Percentiles rank a stretch among this genome's conserved stretches.
These are phyloP conservation scores for Endomychus coccineus DNA, from an alignment of 2,888 invertebrate species.

Conservation along the genomic window DNA sequence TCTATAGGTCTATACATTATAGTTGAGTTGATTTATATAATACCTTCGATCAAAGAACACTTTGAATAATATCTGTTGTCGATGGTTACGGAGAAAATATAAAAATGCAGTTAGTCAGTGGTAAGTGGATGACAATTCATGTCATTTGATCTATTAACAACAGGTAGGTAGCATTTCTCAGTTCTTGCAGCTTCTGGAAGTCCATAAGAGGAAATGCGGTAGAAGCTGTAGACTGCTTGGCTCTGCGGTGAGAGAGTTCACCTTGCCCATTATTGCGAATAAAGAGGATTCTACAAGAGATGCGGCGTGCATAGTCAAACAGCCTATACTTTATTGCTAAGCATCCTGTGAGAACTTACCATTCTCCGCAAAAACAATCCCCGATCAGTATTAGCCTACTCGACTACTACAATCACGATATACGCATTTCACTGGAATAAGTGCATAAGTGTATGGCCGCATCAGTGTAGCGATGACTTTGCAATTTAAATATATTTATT, in stretches of 20 bases:
- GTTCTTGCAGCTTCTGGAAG: slow-evolving; percentile 18
- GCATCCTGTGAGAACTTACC: slow-evolving; percentile 40
- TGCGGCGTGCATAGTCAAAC: slow-evolving; percentile 41
- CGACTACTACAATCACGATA: slow-evolving; percentile 21
- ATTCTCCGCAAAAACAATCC: slow-evolving; percentile 30
- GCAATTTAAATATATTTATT: slow-evolving; percentile 12
- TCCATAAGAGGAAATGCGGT: slow-evolving; percentile 36
- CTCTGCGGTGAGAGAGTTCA: slow-evolving; percentile 42
- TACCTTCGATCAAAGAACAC: slow-evolving; percentile 9
- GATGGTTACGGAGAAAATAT: slow-evolving; percentile 21
- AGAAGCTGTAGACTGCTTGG: slow-evolving; percentile 39
- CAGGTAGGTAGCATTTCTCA: slow-evolving; percentile 30
- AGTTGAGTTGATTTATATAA: slow-evolving; percentile 14
- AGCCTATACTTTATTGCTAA: slow-evolving; percentile 37
- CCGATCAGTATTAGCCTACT: slow-evolving; percentile 21
- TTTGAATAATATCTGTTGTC: slow-evolving; percentile 11
- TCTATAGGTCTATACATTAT: slow-evolving; percentile 10
- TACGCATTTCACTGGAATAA: slow-evolving; percentile 25
- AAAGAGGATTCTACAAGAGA: slow-evolving; percentile 40
- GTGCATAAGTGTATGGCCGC: slow-evolving; percentile 9
- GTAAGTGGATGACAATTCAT: slow-evolving; percentile 25
- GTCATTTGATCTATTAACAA: slow-evolving; percentile 30
- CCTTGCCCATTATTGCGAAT: slow-evolving; percentile 38
- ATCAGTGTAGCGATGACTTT: slow-evolving; percentile 9
- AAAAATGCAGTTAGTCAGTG: slow-evolving; percentile 20